These are phyloP conservation scores for Leptinotarsa undecemlineata DNA, from an alignment of 1,140 invertebrate species.

Conservation along the genomic window DNA sequence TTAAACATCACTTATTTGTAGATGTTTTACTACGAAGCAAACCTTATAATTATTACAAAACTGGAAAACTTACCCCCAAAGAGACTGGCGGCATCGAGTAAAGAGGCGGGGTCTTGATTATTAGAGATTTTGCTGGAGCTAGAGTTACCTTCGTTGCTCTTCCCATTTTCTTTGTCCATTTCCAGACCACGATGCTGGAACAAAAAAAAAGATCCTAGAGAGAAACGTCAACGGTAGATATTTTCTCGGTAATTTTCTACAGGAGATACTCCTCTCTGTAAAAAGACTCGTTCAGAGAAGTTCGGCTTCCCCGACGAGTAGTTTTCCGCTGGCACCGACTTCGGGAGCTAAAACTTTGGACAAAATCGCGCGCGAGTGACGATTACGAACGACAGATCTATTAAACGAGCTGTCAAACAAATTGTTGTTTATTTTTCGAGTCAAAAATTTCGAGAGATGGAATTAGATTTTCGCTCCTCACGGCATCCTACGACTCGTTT, in stretches of 20 bases:
- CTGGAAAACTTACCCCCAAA: conserved; percentile 61
- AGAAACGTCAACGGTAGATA: too few species aligned
- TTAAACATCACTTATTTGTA: too few species aligned
- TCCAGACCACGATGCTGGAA: conserved; percentile 48
- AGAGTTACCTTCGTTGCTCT: conserved; percentile 53
- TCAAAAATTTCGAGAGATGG: conserved; percentile 9
- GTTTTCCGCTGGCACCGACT: too few species aligned
- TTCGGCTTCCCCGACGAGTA: too few species aligned
- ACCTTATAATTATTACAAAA: too few species aligned
- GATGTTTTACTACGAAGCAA: too few species aligned
- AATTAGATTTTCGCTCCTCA: neutral
- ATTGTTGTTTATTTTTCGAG: conserved; percentile 17
- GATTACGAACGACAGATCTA: conserved; percentile 11
- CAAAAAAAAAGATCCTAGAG: neutral
- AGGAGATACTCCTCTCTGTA: too few species aligned
- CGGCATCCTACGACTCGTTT: too few species aligned
- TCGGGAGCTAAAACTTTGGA: neutral
- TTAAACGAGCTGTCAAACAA: conserved; percentile 18
- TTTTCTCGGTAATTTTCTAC: too few species aligned
- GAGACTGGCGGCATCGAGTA: conserved; percentile 68
- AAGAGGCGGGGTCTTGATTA: conserved; percentile 57
- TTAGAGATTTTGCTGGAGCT: conserved; percentile 52
- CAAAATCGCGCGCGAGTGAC: neutral
- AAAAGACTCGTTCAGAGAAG: too few species aligned
- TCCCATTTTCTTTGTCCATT: conserved; percentile 58